These are phyloP conservation scores for Conger conger DNA, from an alignment of 2,113 vertebrate species.

Conservation along the genomic window DNA sequence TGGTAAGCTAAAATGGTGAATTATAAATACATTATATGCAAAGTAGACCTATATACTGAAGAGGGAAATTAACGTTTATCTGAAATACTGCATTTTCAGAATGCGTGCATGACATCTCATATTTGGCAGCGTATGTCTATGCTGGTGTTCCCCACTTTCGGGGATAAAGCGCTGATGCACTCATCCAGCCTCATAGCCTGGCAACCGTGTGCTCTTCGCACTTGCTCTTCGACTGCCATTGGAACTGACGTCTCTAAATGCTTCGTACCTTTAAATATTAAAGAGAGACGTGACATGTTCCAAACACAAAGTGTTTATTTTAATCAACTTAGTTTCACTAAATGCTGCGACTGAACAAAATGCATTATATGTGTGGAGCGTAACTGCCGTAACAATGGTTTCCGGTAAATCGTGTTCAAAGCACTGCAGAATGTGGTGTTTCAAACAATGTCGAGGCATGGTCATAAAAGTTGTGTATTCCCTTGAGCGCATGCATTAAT, in stretches of 20 bases:
- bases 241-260: neutral
- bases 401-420: slow-evolving; percentile 7
- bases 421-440: slow-evolving; percentile 2
- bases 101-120: neutral
- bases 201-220: too few relatives aligned
- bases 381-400: neutral
- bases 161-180: neutral
- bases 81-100: neutral
- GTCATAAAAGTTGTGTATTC: slow-evolving; percentile 26
- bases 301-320: neutral
- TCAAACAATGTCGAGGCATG: slow-evolving; percentile 3
- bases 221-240: neutral
- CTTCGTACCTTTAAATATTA: neutral
- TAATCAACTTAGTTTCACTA: neutral
- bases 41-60: too few relatives aligned
- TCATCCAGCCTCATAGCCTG: neutral
- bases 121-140: neutral
- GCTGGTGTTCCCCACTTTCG: neutral
- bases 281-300: neutral
- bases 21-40: neutral
- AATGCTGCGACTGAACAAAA: neutral
- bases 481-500: slow-evolving; percentile 69
- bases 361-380: neutral
- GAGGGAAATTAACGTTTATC: neutral
- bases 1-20: neutral